These are phyloP conservation scores for Globodera ellingtonae DNA, from an alignment of 1,140 invertebrate species.

Conservation along the genomic window DNA sequence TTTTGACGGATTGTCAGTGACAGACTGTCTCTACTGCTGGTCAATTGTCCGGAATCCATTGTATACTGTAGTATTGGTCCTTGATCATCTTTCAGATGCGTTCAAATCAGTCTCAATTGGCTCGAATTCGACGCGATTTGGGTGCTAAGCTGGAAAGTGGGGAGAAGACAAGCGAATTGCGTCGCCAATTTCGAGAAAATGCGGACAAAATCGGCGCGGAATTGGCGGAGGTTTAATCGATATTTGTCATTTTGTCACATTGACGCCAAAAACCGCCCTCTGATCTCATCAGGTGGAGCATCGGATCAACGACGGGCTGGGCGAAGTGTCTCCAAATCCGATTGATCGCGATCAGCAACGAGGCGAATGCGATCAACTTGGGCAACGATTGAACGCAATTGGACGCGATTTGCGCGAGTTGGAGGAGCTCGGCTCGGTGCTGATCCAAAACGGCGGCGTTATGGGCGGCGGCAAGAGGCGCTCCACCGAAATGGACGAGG, in stretches of 20 bases:
- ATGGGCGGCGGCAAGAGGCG: constrained; percentile 12
- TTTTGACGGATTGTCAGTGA: too few species aligned
- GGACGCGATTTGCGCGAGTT: constrained; percentile 28
- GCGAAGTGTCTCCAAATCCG: constrained; percentile 10
- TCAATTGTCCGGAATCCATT: too few species aligned
- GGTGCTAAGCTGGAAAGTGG: constrained; percentile 1
- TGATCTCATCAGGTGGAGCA: background rate
- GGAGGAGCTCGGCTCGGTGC: constrained; percentile 23
- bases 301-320: background rate
- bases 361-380: constrained; percentile 6
- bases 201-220: constrained; percentile 18
- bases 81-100: background rate
- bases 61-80: too few species aligned
- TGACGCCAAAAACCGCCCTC: background rate
- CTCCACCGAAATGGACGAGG: constrained; percentile 22
- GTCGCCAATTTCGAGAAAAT: constrained; percentile 17
- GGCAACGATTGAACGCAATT: background rate
- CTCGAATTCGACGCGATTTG: background rate
- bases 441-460: constrained; percentile 20
- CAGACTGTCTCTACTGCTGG: too few species aligned
- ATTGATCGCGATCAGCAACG: background rate
- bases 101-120: background rate
- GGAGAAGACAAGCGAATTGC: background rate
- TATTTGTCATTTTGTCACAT: background rate
- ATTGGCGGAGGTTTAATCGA: background rate